Conservation (phyloP, 2,888 invertebrate species). For the Drosophila gaucha region DNA sequence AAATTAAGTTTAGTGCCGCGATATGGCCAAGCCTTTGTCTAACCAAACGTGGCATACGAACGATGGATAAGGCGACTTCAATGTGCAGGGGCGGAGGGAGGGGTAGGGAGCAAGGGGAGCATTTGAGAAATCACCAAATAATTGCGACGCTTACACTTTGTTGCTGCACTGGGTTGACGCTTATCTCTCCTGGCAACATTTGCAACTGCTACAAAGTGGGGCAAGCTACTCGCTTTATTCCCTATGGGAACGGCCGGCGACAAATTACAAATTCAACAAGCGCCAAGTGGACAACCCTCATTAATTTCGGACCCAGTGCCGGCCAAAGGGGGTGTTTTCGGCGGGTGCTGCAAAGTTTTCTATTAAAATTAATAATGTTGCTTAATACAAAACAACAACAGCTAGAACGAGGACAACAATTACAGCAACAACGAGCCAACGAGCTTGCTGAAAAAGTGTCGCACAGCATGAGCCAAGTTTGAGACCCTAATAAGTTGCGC, state of each 20-base stretch:
- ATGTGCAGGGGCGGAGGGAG: not conserved
- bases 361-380: constrained; percentile 83
- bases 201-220: constrained; percentile 60
- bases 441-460: constrained; percentile 60
- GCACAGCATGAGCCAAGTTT: constrained; percentile 49
- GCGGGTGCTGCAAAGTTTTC: constrained; percentile 66
- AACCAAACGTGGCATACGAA: constrained; percentile 11
- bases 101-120: constrained; percentile 6
- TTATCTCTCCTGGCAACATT: constrained; percentile 75
- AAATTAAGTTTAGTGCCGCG: constrained; percentile 78
- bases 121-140: constrained; percentile 78
- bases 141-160: constrained; percentile 80
- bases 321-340: not conserved
- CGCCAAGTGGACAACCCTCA: constrained; percentile 82
- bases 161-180: constrained; percentile 68
- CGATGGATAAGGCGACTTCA: no score
- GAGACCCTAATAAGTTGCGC: constrained; percentile 65
- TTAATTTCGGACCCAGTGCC: constrained; percentile 60
- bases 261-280: constrained; percentile 81
- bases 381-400: constrained; percentile 51
- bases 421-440: constrained; percentile 52
- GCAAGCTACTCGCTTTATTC: constrained; percentile 54
- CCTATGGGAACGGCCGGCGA: constrained; percentile 71
- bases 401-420: constrained; percentile 39
- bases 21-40: constrained; percentile 74